phyloP scores from a whole-genome alignment of 2,797 vertebrate species.

The Micropoecilia bifurca region DNA sequence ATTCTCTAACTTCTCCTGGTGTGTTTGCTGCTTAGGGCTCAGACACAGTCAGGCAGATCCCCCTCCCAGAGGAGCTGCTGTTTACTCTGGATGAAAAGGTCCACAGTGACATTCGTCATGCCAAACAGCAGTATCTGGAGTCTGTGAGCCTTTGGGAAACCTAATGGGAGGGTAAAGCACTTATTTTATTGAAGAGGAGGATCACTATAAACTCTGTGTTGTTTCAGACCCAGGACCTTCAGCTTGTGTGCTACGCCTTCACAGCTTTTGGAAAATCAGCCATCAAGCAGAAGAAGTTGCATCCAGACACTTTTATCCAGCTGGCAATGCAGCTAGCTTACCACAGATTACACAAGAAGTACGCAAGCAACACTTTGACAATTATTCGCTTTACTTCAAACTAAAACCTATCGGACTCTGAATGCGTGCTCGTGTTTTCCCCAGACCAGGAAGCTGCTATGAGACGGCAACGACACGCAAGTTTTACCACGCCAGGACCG shows the following conservation, averaged over 20 bases:
- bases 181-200: background rate
- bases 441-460: slow-evolving; percentile 92
- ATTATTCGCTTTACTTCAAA: background rate
- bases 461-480: slow-evolving; percentile 93
- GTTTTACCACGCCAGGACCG: slow-evolving; percentile 96
- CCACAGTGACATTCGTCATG: slow-evolving; percentile 75
- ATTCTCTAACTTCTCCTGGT: slow-evolving; percentile 3
- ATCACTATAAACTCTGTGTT: slow-evolving; percentile 20
- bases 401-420: background rate
- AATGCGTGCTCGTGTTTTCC: slow-evolving; percentile 11
- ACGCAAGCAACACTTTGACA: slow-evolving; percentile 26
- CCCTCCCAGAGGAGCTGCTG: slow-evolving; percentile 87
- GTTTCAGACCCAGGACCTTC: slow-evolving; percentile 85
- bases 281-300: slow-evolving; percentile 87
- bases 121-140: slow-evolving; percentile 86
- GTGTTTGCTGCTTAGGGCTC: slow-evolving; percentile 79
- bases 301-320: slow-evolving; percentile 95
- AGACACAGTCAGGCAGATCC: slow-evolving; percentile 80
- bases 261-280: slow-evolving; percentile 90
- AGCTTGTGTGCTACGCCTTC: slow-evolving; percentile 86
- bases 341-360: slow-evolving; percentile 88
- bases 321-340: slow-evolving; percentile 93
- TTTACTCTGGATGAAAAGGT: slow-evolving; percentile 89
- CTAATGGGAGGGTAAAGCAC: background rate
- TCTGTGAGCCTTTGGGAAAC: slow-evolving; percentile 73